A percentile compares a stretch with the other conserved stretches of the same genome.
Evolutionary conservation across 2,113 vertebrate genomes (phyloP).

Genomic region (Melanerpes formicivorus): DNA sequence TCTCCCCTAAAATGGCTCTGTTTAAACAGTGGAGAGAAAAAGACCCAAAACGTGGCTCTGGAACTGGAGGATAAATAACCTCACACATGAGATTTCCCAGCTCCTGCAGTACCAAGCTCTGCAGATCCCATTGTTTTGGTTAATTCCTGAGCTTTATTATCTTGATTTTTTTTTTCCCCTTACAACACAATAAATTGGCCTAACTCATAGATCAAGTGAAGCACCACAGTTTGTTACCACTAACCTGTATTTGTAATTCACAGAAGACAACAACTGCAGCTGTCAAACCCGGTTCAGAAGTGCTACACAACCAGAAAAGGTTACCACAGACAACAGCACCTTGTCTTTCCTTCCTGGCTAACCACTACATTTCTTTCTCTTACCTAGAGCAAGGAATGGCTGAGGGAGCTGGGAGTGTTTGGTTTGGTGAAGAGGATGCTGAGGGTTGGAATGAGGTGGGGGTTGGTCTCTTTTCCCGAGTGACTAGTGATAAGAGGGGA

Average conservation of each 20-base stretch:
- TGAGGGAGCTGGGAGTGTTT: too few relatives aligned
- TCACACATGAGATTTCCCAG: neutral
- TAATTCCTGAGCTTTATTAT: conserved; percentile 51
- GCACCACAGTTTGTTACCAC: conserved; percentile 26
- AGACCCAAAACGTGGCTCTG: neutral
- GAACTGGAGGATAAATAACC: conserved; percentile 21
- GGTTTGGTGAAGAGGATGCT: too few relatives aligned
- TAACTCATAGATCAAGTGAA: conserved; percentile 15
- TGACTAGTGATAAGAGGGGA: too few relatives aligned
- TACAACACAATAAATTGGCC: conserved; percentile 28
- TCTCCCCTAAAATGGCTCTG: neutral
- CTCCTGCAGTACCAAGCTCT: neutral
- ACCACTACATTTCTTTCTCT: neutral
- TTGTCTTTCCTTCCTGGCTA: neutral
- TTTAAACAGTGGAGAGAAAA: neutral
- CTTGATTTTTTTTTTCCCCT: conserved; percentile 39
- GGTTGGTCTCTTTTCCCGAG: too few relatives aligned
- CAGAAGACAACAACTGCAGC: accelerated
- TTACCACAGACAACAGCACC: neutral
- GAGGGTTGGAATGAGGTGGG: too few relatives aligned
- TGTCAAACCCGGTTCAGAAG: neutral
- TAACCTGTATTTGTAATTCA: conserved; percentile 14
- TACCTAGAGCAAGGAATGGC: neutral
- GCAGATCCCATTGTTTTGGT: conserved; percentile 16
- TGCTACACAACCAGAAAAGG: accelerated